Evolutionary conservation across 2,888 invertebrate genomes (phyloP), one percentile per base, ranked within the genome.

Genomic region (Morpho helenor): DNA sequence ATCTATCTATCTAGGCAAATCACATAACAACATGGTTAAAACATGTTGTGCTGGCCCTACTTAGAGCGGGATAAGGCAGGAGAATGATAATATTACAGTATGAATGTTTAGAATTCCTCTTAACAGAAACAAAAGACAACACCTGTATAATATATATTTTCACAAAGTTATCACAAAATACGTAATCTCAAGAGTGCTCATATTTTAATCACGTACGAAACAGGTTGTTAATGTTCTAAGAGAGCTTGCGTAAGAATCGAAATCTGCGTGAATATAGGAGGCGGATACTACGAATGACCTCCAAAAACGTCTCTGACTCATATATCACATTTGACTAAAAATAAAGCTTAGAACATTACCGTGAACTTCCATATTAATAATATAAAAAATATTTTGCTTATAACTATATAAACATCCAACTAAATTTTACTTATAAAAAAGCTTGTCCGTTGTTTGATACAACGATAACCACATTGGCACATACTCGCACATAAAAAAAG

Each of bases 261-360:
- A 69, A 66, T 59, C 61, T 52, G 62, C 62, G 62, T 63, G 65
- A 61, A 63, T 62, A 51, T 57, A 51, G 68, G 74, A 84, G 77
- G 76, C 84, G 86, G 85, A 85, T 86, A 70, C 72, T 60, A 68
- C 67, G 68, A 64, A 60, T 68, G 82, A 71, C 88, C 87, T 87
- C 84, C 76, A 67, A 73, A 73, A 70, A 72, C 74, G 80, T 82
- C 77, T 73, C 73, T 86, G 84, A 86, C 65, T 87, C 87, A 87
- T 52, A 49, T 22, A 50, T 39, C 47, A 57, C 49, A 56, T 52
- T 48, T 57, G 45, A 60, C 39, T 56, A 31, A 8, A 41, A 58
- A 52, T 47, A 55, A 57, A 57, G 51, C 16, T 57, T 46, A 48
- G 41, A 52, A 48, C 23, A 16, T 56, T 56, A 49, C 43, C 44